Evolutionary conservation across 2,113 vertebrate genomes (phyloP).

Genomic region (Chlamydotis undulata): DNA sequence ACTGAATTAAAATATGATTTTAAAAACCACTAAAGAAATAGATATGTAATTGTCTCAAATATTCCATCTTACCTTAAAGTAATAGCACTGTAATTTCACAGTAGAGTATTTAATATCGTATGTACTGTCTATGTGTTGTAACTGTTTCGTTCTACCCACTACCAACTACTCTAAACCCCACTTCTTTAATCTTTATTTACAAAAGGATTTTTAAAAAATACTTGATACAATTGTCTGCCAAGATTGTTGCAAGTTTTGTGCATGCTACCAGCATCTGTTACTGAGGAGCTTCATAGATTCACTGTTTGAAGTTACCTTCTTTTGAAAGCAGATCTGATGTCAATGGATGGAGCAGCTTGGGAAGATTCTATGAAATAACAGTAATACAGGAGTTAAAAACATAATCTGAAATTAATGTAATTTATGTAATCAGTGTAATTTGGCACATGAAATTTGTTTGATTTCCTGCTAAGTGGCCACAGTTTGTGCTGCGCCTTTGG

Average conservation of each 20-base stretch:
- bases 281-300: neutral
- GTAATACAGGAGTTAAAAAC: slow-evolving; percentile 15
- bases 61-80: neutral
- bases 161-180: neutral
- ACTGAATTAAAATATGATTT: neutral
- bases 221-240: neutral
- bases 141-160: neutral
- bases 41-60: neutral
- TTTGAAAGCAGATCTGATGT: slow-evolving; percentile 99
- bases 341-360: slow-evolving; percentile 84
- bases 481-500: neutral
- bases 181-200: neutral
- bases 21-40: neutral
- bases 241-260: neutral
- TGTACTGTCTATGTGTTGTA: neutral
- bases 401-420: neutral
- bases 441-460: neutral
- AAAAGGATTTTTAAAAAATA: neutral
- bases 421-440: neutral
- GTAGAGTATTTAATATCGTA: neutral
- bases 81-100: neutral
- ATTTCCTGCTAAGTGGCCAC: neutral
- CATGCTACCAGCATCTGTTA: neutral
- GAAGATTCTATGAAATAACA: slow-evolving; percentile 82
- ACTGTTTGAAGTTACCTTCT: slow-evolving; percentile 87